Percentiles rank a stretch among this genome's conserved stretches.
Evolutionary conservation across 2,797 vertebrate species (phyloP).

Genomic region (Aphelocoma californica): DNA sequence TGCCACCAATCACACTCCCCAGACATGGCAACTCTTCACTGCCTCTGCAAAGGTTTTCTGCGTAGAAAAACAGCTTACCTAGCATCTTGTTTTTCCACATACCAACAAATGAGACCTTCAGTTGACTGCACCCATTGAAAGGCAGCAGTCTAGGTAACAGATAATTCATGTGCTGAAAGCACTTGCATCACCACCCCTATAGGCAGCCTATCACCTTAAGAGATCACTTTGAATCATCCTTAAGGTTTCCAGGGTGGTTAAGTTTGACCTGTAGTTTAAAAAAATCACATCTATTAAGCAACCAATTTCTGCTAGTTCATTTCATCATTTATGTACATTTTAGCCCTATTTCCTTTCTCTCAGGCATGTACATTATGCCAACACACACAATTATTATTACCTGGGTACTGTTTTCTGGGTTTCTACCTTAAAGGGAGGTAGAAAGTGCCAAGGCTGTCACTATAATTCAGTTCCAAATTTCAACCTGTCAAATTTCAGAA

Average conservation of each 20-base stretch:
- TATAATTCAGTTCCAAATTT: not conserved
- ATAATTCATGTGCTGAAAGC: not conserved
- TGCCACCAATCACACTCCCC: fast-evolving
- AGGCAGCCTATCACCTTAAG: not conserved
- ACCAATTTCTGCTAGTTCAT: not conserved
- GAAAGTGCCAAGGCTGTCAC: not conserved
- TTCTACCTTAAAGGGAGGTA: not conserved
- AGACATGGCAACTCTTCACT: not conserved
- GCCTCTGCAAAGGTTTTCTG: not conserved
- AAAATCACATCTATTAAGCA: not conserved
- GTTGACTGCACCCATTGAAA: not conserved
- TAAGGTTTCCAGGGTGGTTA: not conserved
- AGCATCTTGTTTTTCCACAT: not conserved
- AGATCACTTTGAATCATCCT: not conserved
- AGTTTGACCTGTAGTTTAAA: not conserved
- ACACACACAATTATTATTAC: not conserved
- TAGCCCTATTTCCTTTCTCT: not conserved
- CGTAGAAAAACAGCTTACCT: not conserved
- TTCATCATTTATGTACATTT: not conserved
- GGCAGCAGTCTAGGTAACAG: not conserved
- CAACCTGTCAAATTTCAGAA: not conserved
- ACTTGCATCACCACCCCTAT: not conserved
- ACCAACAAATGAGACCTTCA: not conserved
- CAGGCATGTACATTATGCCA: not conserved
- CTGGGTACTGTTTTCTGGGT: not conserved